Evolutionary conservation across 2,113 vertebrate species (phyloP).

Genomic region (Xiphophorus maculatus): DNA sequence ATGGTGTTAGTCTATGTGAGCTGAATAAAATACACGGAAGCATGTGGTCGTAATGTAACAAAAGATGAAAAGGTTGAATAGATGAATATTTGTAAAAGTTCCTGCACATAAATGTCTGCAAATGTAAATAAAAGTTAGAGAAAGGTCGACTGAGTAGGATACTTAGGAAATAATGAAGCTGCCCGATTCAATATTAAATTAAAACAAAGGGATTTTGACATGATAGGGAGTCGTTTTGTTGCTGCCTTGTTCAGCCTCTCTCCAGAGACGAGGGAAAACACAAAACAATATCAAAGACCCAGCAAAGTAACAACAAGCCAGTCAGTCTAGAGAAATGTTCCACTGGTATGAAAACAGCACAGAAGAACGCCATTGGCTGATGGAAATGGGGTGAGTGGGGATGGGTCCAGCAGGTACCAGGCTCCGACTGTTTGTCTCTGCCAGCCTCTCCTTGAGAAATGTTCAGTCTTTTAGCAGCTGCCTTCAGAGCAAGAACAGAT

Average conservation of each 20-base stretch:
- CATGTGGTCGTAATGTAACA: neutral
- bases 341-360: slow-evolving; percentile 48
- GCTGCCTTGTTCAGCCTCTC: slow-evolving; percentile 57
- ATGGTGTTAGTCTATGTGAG: neutral
- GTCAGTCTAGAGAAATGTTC: slow-evolving; percentile 36
- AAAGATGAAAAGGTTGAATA: neutral
- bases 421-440: slow-evolving; percentile 23
- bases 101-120: neutral
- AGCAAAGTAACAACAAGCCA: slow-evolving; percentile 59
- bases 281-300: slow-evolving; percentile 56
- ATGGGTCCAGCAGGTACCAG: slow-evolving; percentile 26
- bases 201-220: neutral
- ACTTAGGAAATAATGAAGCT: neutral
- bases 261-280: neutral
- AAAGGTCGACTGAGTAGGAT: neutral
- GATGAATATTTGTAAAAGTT: neutral
- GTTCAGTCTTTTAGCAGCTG: slow-evolving; percentile 22
- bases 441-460: slow-evolving; percentile 29
- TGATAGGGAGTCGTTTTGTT: neutral
- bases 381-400: slow-evolving; percentile 39
- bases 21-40: neutral
- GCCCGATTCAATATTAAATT: neutral
- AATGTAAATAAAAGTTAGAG: slow-evolving; percentile 7
- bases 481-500: slow-evolving; percentile 15
- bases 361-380: slow-evolving; percentile 44